Evolutionary conservation across 2,888 invertebrate species (phyloP).

Genomic region (Vanessa cardui): DNA sequence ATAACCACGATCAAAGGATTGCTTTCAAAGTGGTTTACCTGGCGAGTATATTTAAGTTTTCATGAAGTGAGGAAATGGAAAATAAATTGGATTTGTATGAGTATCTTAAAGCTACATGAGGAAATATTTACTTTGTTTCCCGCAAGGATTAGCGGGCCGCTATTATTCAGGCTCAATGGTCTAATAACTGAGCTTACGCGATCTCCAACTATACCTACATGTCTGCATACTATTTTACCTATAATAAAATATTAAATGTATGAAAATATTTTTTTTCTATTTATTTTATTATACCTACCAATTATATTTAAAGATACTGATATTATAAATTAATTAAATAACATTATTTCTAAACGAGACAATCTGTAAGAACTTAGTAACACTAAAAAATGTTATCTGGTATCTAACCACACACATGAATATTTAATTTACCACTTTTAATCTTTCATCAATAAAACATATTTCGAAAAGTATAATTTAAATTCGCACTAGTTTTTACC

Average conservation of each 20-base stretch:
- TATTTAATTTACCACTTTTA: too few relatives aligned
- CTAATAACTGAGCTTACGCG: slow-evolving; percentile 46
- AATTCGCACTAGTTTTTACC: too few relatives aligned
- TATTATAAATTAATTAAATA: too few relatives aligned
- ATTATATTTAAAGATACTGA: too few relatives aligned
- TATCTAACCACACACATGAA: too few relatives aligned
- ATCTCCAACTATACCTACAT: slow-evolving; percentile 12
- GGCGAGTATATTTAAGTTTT: slow-evolving; percentile 81
- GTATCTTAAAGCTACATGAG: slow-evolving; percentile 72
- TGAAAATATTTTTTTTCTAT: too few relatives aligned
- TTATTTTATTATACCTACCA: too few relatives aligned
- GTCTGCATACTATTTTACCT: background rate
- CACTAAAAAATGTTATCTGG: too few relatives aligned
- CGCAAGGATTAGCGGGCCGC: slow-evolving; percentile 56
- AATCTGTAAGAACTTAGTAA: too few relatives aligned
- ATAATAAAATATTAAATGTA: background rate
- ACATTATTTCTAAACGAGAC: too few relatives aligned
- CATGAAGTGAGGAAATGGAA: slow-evolving; percentile 82
- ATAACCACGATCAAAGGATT: slow-evolving; percentile 80
- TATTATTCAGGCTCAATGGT: slow-evolving; percentile 53
- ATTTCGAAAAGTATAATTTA: too few relatives aligned
- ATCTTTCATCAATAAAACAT: too few relatives aligned
- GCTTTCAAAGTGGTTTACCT: slow-evolving; percentile 80
- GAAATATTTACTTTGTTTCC: slow-evolving; percentile 73
- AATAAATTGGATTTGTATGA: slow-evolving; percentile 81